phyloP scores from a whole-genome alignment of 2,113 vertebrate species.

The Macaca nemestrina region DNA sequence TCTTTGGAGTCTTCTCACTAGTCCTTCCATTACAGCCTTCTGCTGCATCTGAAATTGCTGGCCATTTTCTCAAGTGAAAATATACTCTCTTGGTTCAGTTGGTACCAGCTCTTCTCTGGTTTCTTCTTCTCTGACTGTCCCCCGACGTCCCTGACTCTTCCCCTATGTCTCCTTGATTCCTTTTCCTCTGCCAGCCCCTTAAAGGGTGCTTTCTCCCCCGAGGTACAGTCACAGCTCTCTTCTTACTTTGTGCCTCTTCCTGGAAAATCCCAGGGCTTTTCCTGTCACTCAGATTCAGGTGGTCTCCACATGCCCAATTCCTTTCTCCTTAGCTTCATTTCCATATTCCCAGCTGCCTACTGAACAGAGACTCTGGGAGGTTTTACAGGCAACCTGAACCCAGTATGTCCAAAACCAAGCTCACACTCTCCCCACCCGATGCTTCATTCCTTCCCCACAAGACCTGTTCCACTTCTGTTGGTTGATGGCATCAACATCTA shows the following conservation, averaged over 20 bases:
- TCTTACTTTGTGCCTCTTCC: background rate
- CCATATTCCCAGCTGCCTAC: background rate
- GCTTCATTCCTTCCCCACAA: background rate
- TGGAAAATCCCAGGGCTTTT: background rate
- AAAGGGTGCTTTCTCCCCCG: background rate
- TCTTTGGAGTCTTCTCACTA: background rate
- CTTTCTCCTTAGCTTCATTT: background rate
- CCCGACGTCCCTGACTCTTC: too few species aligned
- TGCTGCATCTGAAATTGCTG: background rate
- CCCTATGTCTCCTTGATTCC: background rate
- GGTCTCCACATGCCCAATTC: background rate
- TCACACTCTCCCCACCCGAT: background rate
- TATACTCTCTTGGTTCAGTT: background rate
- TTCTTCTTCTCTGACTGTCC: background rate
- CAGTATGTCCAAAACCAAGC: background rate
- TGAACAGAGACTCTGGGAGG: background rate
- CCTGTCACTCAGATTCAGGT: background rate
- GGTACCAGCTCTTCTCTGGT: background rate
- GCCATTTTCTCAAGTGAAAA: conserved; percentile 13
- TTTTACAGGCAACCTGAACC: background rate
- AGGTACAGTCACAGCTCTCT: background rate
- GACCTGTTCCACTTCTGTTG: background rate
- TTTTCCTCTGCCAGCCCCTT: background rate
- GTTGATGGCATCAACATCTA: background rate
- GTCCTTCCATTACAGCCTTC: background rate